Evolutionary conservation across 2,797 vertebrate genomes (phyloP).

Genomic region (Protonibea diacanthus): DNA sequence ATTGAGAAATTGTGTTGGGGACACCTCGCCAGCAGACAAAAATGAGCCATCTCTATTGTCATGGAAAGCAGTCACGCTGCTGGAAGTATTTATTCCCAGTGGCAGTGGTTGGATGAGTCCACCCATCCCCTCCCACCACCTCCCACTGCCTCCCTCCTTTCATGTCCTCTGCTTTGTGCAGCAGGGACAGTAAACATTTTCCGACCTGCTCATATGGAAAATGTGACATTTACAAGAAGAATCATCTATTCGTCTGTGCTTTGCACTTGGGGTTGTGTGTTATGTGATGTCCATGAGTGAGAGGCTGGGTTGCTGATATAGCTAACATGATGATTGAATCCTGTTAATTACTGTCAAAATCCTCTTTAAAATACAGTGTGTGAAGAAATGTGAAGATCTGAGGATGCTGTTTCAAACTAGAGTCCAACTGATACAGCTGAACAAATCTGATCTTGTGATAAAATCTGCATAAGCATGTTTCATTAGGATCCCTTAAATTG

Average conservation of each 20-base stretch:
- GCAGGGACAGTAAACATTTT: slow-evolving; percentile 38
- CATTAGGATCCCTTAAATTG: too few species aligned
- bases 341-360: too few species aligned
- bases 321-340: background rate
- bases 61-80: slow-evolving; percentile 53
- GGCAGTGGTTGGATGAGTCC: slow-evolving; percentile 30
- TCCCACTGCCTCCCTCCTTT: background rate
- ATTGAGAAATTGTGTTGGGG: slow-evolving; percentile 58
- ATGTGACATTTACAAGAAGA: slow-evolving; percentile 63
- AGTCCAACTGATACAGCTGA: too few species aligned
- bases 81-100: slow-evolving; percentile 49
- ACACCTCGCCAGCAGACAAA: slow-evolving; percentile 46
- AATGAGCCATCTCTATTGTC: slow-evolving; percentile 53
- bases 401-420: too few species aligned
- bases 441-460: too few species aligned
- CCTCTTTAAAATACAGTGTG: too few species aligned
- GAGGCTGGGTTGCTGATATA: background rate
- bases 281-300: slow-evolving; percentile 42
- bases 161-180: slow-evolving; percentile 31
- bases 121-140: background rate
- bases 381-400: too few species aligned
- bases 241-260: slow-evolving; percentile 31
- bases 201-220: slow-evolving; percentile 55
- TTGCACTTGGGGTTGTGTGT: slow-evolving; percentile 18
- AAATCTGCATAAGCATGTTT: too few species aligned